Conservation (phyloP, 2,888 invertebrate species). For the Lagria hirta region DNA sequence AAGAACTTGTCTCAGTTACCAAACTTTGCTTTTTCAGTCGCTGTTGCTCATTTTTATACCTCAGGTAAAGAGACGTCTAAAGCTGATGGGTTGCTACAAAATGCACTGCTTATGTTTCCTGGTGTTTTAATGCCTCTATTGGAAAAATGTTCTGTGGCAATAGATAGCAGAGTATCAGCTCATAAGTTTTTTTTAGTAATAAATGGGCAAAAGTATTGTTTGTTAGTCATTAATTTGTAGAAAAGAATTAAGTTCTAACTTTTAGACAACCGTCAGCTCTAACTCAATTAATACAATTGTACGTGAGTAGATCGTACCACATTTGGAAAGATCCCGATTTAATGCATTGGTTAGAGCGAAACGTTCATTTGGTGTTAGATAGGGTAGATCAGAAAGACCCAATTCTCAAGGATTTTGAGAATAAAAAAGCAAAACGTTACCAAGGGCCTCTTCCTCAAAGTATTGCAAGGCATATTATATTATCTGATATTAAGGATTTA, state of each 20-base stretch:
- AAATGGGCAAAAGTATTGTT: slow-evolving; percentile 30
- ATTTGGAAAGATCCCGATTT: slow-evolving; percentile 79
- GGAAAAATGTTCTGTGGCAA: slow-evolving; percentile 74
- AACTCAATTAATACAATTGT: slow-evolving; percentile 70
- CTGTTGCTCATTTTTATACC: slow-evolving; percentile 69
- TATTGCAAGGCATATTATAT: slow-evolving; percentile 68
- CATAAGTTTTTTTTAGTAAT: slow-evolving; percentile 57
- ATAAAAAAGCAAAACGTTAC: slow-evolving; percentile 64
- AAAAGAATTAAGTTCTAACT: slow-evolving; percentile 2
- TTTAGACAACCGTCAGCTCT: slow-evolving; percentile 65
- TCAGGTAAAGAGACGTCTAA: slow-evolving; percentile 51
- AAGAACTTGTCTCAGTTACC: slow-evolving; percentile 79
- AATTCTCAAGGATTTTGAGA: slow-evolving; percentile 61
- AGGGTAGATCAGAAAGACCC: slow-evolving; percentile 65
- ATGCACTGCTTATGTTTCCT: slow-evolving; percentile 81
- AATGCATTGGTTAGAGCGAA: slow-evolving; percentile 74
- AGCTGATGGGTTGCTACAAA: slow-evolving; percentile 70
- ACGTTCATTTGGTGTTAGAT: slow-evolving; percentile 66
- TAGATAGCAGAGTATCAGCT: slow-evolving; percentile 63
- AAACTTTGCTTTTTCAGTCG: slow-evolving; percentile 83
- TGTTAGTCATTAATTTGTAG: not conserved
- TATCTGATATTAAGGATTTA: slow-evolving; percentile 72
- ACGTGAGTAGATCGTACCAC: slow-evolving; percentile 71
- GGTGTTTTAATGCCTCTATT: slow-evolving; percentile 70
- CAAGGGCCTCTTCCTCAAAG: slow-evolving; percentile 63